Base-by-base conservation (phyloP, 2,113 vertebrate genomes). In the Triplophysa tibetana region DNA sequence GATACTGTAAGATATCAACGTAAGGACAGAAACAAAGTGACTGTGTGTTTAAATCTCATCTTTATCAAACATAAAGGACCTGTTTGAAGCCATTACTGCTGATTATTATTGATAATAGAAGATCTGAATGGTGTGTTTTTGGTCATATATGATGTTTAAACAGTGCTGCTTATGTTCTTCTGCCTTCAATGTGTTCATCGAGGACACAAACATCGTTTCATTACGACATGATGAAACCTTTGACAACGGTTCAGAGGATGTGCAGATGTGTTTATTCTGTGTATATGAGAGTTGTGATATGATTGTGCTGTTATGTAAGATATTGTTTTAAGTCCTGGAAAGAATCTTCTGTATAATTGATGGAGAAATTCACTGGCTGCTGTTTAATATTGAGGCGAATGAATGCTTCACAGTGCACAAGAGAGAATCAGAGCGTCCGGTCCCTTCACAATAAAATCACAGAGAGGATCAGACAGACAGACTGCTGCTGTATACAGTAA, bases 311-410 rank as follows among this genome's bases (percentile, higher is more conserved):
- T 69, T 23, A 17, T 26, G 66, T 4, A 69, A 17, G 48, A 70
- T 70, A 29, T 70, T 54, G 45, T n/a, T n/a, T n/a, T n/a, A n/a
- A n/a, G n/a, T 52, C 70, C 54, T 54, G 9, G 10, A 52, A 72
- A 21, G 19, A 58, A n/a, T 21, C 54, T 10, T n/a, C 19, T 58
- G 19, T 58, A 41, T 58, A 73, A 72, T 16, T 2, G 33, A 72
- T 58, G 29, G 52, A 60, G 19, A 2, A 21, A 60, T 73, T 21
- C 12, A 10, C 23, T 29, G 16, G 19, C 9, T 38, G 52, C n/a
- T 58, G 26, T n/a, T 54, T 38, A 38, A 29, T 19, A 3, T 72
- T 4, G 26, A n/a, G 54, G 69, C 29, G 21, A 6, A 58, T 58
- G 38, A 72, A 56, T 14, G 50, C 50, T 13, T 56, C 4, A 48